Base-by-base conservation (phyloP, 2,888 invertebrate genomes). In the Macrostomum cliftonense region DNA sequence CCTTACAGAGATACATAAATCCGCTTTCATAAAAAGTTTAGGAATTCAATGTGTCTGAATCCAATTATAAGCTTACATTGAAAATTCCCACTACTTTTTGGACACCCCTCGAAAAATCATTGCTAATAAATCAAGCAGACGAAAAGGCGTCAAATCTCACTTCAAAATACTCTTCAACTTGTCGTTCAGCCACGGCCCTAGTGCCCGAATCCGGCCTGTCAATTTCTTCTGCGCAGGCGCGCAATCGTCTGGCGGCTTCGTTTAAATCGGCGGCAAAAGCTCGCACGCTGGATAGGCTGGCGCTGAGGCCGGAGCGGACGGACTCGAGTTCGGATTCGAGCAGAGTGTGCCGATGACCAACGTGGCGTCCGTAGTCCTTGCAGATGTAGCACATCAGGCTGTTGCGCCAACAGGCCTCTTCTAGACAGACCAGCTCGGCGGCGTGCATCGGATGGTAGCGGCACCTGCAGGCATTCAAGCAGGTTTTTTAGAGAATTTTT, bases 311-410 rank as follows among this genome's bases (percentile, higher is more conserved):
- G 17, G 70, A 64, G 37, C 75, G 63, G n/a, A 76, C 67, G 55
- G 69, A 72, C 54, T 75, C 75, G n/a, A 76, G 75, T 59, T 77
- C 76, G 4, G 71, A 70, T 57, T 77, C 76, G 42, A 77, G 63
- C 51, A 76, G 60, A 1, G 73, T 67, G 51, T 75, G 75, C 73
- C 75, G 55, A 57, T 76, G 75, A 50, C 68, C 69, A 55, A 73
- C 73, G 58, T 76, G 76, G 37, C 74, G 62, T 1, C 76, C 76
- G 56, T 76, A 76, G 57, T 76, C 76, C 57, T 75, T 75, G 60
- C 76, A 77, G 28, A 77, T 71, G 59, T 75, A 74, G 55, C 76
- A 76, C 75, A 76, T 75, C 28, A 76, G 62, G n/a, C 74, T 73
- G 20, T 67, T 63, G 39, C 65, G 65, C 52, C 72, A 70, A 57